Percentiles rank a stretch among this genome's conserved stretches.
Evolutionary conservation across 2,888 invertebrate genomes (phyloP).

Genomic region (Machimus atricapillus): DNA sequence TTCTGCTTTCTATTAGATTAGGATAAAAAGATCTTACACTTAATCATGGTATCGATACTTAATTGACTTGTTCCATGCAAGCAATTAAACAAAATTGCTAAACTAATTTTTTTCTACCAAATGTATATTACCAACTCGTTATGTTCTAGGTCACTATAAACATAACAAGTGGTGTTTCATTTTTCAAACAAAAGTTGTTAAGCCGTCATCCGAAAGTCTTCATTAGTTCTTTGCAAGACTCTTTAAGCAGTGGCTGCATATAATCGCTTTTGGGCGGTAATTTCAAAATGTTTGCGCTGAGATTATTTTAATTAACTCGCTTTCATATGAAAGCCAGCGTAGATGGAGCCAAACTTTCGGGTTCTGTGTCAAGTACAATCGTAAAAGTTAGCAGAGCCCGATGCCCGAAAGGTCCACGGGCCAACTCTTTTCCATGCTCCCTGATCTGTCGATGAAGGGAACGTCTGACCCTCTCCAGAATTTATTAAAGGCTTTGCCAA

Average conservation of each 20-base stretch:
- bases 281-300: background rate
- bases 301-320: background rate
- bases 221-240: too few species aligned
- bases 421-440: background rate
- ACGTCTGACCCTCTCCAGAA: background rate
- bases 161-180: too few species aligned
- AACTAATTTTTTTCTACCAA: too few species aligned
- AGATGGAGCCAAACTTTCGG: background rate
- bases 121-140: too few species aligned
- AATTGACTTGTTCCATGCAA: too few species aligned
- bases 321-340: background rate
- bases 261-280: background rate
- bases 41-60: too few species aligned
- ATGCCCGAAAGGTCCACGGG: background rate
- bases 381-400: background rate
- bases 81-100: too few species aligned
- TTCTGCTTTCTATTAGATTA: too few species aligned
- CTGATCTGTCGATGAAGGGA: background rate
- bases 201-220: too few species aligned
- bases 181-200: too few species aligned
- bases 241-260: background rate
- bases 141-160: too few species aligned
- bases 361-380: background rate
- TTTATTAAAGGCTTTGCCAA: background rate
- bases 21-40: too few species aligned